Conservation (phyloP, 1,140 invertebrate genomes). For the Eciton burchellii region DNA sequence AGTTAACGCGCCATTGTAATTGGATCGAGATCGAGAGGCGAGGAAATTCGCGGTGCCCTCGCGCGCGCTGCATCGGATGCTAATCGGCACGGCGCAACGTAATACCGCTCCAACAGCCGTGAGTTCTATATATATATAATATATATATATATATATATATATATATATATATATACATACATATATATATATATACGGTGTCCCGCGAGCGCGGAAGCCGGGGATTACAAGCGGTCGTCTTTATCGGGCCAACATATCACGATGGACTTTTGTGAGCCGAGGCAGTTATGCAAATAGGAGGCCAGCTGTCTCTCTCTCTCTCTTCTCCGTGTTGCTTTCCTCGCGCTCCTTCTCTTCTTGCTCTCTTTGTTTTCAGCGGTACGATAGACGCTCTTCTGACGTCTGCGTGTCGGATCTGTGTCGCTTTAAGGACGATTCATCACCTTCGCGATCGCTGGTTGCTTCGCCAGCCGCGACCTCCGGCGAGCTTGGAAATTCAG, state of each 20-base stretch:
- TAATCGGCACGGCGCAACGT: slow-evolving; percentile 49
- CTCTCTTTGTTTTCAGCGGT: slow-evolving; percentile 64
- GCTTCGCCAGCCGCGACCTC: too few relatives aligned
- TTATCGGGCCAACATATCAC: slow-evolving; percentile 75
- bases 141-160: slow-evolving; percentile 65
- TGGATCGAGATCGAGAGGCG: slow-evolving; percentile 1
- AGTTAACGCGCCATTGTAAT: slow-evolving; percentile 22
- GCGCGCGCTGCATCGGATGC: slow-evolving; percentile 4
- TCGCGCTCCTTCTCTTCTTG: background rate
- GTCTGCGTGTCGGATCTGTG: slow-evolving; percentile 59
- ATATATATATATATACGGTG: slow-evolving; percentile 67
- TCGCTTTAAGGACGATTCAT: slow-evolving; percentile 51
- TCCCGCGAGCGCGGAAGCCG: slow-evolving; percentile 72
- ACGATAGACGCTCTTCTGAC: slow-evolving; percentile 67
- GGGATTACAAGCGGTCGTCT: slow-evolving; percentile 74
- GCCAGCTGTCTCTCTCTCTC: slow-evolving; percentile 46
- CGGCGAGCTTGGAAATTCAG: too few relatives aligned
- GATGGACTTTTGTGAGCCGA: slow-evolving; percentile 72
- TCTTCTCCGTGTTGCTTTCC: slow-evolving; percentile 36
- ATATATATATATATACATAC: slow-evolving; percentile 62
- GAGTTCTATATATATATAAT: too few relatives aligned
- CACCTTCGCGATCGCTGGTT: too few relatives aligned
- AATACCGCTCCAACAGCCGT: slow-evolving; percentile 50
- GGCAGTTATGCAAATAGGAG: slow-evolving; percentile 77
- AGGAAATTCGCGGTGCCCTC: slow-evolving; percentile 26